These are phyloP conservation scores for Drosophila paracracens DNA, from an alignment of 2,888 invertebrate species.

Conservation along the genomic window DNA sequence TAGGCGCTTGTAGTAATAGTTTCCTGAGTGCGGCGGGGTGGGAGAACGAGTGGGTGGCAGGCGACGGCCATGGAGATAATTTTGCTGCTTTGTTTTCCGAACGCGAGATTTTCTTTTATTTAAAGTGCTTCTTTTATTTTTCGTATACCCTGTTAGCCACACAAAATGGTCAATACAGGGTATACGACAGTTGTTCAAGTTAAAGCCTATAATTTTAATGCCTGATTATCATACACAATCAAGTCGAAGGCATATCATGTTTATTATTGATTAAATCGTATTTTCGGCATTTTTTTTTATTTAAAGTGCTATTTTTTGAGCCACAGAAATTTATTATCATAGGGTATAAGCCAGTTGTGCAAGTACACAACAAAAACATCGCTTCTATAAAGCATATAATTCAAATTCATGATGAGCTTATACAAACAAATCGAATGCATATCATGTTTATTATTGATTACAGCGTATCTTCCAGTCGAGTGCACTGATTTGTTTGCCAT, in stretches of 20 bases:
- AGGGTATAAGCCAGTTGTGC: neutral
- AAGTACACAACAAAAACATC: neutral
- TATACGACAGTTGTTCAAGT: neutral
- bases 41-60: conserved; percentile 2
- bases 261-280: neutral
- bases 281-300: conserved; percentile 32
- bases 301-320: too few species aligned
- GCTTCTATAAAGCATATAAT: neutral
- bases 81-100: conserved; percentile 64
- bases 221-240: neutral
- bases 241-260: neutral
- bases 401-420: neutral
- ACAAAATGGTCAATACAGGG: neutral
- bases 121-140: conserved; percentile 16
- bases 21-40: conserved; percentile 9
- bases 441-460: neutral
- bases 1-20: conserved; percentile 73
- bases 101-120: conserved; percentile 54
- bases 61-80: conserved; percentile 54
- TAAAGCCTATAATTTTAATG: neutral
- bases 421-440: neutral
- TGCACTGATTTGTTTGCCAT: conserved; percentile 4
- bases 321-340: too few species aligned
- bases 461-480: conserved; percentile 22
- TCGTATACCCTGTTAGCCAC: conserved; percentile 11